Conservation (phyloP, 2,797 vertebrate species). For the Coregonus sp. region DNA sequence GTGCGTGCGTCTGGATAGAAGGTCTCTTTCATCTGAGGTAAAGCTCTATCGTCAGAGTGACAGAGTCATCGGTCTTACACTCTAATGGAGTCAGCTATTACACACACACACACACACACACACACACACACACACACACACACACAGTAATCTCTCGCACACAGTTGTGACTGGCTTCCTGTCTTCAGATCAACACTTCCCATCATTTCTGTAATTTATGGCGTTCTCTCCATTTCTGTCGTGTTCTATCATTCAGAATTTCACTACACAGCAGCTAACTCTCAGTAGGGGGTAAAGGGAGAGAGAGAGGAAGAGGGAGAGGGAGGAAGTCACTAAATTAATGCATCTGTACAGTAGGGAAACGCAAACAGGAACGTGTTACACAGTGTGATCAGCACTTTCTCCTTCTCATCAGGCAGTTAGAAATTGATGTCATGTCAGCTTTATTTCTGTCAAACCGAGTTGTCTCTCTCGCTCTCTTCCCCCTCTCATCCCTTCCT, state of each 20-base stretch:
- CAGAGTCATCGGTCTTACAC: background rate
- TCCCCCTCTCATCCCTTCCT: no score
- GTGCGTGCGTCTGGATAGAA: conserved; percentile 23
- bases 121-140: background rate
- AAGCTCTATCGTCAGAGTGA: background rate
- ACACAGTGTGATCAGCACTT: conserved; percentile 10
- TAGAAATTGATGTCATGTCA: conserved; percentile 5
- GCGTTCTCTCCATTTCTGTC: background rate
- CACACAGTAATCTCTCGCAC: background rate
- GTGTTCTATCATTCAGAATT: background rate
- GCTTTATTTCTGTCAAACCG: conserved; percentile 10
- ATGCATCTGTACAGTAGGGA: background rate
- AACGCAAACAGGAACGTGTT: background rate
- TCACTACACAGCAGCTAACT: background rate
- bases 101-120: background rate
- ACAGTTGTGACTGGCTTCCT: background rate
- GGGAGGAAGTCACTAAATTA: conserved; percentile 22
- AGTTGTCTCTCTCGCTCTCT: background rate
- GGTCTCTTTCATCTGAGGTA: conserved; percentile 13
- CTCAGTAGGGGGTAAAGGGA: background rate
- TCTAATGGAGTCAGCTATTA: background rate
- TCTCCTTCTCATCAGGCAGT: conserved; percentile 1
- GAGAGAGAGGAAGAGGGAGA: background rate
- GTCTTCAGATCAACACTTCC: background rate
- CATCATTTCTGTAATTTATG: background rate